These are phyloP conservation scores for Balaeniceps rex DNA, from an alignment of 2,113 vertebrate species.

Conservation along the genomic window DNA sequence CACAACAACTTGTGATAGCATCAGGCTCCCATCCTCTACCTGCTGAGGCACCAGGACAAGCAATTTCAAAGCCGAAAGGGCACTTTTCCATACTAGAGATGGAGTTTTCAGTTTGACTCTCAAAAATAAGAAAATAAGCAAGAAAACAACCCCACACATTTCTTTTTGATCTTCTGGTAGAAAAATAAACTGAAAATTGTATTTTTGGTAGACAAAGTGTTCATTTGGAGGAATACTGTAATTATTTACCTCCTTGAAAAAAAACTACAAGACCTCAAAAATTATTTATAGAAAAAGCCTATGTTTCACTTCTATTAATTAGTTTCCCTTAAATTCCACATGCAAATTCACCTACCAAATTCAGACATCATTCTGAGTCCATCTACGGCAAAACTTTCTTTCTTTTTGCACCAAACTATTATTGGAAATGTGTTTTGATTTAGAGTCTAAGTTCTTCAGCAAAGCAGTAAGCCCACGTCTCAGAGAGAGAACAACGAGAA, in stretches of 20 bases:
- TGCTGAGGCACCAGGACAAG: background rate
- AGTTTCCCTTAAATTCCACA: background rate
- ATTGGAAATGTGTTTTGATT: background rate
- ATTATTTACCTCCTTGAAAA: background rate
- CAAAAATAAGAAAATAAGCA: background rate
- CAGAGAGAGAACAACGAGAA: background rate
- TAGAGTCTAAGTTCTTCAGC: background rate
- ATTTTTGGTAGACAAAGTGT: background rate
- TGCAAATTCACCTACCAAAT: background rate
- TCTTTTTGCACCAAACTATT: background rate
- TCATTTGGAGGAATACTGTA: background rate
- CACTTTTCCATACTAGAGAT: background rate
- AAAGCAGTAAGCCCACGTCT: background rate
- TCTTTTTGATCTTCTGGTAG: fast-evolving
- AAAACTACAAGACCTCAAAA: background rate
- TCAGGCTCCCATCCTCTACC: background rate
- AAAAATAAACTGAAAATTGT: background rate
- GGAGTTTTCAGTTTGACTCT: background rate
- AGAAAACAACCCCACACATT: background rate
- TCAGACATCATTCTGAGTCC: background rate
- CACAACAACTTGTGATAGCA: background rate
- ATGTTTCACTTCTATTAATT: background rate
- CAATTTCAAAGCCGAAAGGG: background rate
- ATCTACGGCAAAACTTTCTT: background rate
- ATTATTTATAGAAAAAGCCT: background rate